These are phyloP conservation scores for Chaetura pelagica DNA, from an alignment of 2,113 vertebrate species.

Conservation along the genomic window DNA sequence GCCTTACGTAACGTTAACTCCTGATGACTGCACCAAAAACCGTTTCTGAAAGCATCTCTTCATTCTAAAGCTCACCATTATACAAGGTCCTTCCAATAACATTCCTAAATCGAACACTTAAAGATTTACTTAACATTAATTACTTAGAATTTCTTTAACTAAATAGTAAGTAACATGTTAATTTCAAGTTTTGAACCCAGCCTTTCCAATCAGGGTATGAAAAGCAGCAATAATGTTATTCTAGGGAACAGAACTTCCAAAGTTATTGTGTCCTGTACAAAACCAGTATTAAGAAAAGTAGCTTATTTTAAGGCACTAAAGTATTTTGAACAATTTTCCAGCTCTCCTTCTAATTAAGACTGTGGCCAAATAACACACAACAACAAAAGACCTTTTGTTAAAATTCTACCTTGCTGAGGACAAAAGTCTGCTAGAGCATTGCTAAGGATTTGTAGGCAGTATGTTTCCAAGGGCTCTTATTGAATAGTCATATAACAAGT, in stretches of 20 bases:
- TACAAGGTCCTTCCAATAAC: not conserved
- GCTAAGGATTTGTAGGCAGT: not conserved
- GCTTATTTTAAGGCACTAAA: conserved; percentile 53
- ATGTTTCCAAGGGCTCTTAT: not conserved
- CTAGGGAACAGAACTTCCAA: not conserved
- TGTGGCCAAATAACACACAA: not conserved
- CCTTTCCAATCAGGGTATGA: not conserved
- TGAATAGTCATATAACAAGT: not conserved
- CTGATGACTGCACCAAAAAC: not conserved
- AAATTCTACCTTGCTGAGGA: not conserved
- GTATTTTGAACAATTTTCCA: conserved; percentile 26
- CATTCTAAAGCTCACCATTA: not conserved
- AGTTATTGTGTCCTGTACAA: not conserved
- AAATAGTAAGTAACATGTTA: not conserved
- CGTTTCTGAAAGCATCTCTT: not conserved
- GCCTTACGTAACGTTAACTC: not conserved
- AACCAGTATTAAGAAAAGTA: conserved; percentile 52
- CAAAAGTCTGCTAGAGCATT: not conserved
- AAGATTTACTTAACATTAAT: not conserved
- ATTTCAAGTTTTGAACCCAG: not conserved
- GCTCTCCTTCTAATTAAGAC: conserved; percentile 22
- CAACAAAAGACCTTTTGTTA: conserved; percentile 26
- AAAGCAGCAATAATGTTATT: not conserved
- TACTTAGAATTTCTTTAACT: not conserved
- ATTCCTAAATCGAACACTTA: not conserved